Conservation (phyloP, 2,888 invertebrate species). For the Hydraecia micacea region DNA sequence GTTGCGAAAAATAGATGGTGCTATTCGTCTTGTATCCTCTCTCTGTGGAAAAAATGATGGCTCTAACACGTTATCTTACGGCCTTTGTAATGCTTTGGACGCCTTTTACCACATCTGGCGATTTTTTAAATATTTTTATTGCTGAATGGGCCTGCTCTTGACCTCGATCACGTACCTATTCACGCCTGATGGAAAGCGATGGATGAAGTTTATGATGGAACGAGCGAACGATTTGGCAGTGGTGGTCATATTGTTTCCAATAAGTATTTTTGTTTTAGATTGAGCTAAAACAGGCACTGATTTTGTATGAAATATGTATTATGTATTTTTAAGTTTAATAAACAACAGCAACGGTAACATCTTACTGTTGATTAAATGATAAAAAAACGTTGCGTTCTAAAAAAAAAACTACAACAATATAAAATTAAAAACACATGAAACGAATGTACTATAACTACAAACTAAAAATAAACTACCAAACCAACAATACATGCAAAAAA, state of each 20-base stretch:
- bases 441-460: background rate
- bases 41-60: background rate
- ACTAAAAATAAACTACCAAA: constrained; percentile 16
- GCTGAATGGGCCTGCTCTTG: too few species aligned
- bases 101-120: background rate
- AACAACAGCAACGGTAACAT: background rate
- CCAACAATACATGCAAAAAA: constrained; percentile 13
- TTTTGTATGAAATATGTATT: background rate
- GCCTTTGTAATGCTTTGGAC: background rate
- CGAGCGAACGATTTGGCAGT: too few species aligned
- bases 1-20: background rate
- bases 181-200: too few species aligned
- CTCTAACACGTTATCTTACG: background rate
- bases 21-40: background rate
- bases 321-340: background rate
- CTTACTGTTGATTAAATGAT: background rate
- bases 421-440: background rate
- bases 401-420: background rate
- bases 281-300: background rate
- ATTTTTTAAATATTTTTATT: too few species aligned
- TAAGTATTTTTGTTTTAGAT: background rate
- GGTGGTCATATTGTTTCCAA: background rate
- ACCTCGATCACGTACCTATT: too few species aligned
- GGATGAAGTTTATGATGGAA: too few species aligned
- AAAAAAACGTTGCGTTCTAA: background rate